Conservation (phyloP, 1,140 invertebrate species). For the Odontomachus brunneus region DNA sequence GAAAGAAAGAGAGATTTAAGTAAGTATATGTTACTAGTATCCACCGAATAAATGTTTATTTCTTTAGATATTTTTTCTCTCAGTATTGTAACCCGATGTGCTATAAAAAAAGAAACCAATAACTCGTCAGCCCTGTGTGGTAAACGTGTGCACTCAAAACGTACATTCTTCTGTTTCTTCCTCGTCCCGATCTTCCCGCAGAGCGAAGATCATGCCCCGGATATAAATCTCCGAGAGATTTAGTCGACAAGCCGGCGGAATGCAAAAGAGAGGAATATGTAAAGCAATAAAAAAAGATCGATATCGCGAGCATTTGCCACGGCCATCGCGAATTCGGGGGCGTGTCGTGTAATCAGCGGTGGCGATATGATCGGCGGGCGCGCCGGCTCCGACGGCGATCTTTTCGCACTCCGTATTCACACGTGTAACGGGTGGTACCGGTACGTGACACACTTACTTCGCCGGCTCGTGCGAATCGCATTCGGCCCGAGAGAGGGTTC, state of each 20-base stretch:
- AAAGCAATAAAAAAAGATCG: slow-evolving; percentile 5
- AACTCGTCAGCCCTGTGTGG: too few species aligned
- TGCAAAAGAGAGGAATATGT: neutral
- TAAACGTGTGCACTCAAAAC: neutral
- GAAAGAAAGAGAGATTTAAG: too few species aligned
- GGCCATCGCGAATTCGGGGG: slow-evolving; percentile 12
- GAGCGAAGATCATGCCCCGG: neutral
- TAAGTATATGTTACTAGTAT: too few species aligned
- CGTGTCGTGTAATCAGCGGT: slow-evolving; percentile 29
- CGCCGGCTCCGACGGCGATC: neutral
- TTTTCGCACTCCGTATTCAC: slow-evolving; percentile 26
- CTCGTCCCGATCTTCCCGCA: neutral
- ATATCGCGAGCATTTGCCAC: slow-evolving; percentile 8
- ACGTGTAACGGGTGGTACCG: slow-evolving; percentile 62
- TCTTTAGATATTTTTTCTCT: too few species aligned
- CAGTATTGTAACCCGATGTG: too few species aligned
- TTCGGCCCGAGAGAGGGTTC: slow-evolving; percentile 54
- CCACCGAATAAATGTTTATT: too few species aligned
- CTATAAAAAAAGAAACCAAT: too few species aligned
- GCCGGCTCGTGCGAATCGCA: slow-evolving; percentile 61
- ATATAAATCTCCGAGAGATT: neutral
- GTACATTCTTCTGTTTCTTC: neutral
- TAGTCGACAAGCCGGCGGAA: neutral
- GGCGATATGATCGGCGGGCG: neutral
- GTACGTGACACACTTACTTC: slow-evolving; percentile 71